These are phyloP conservation scores for Catalaphyllia jardinei DNA, from an alignment of 64 coral and sea anemone genomes.

Conservation along the genomic window DNA sequence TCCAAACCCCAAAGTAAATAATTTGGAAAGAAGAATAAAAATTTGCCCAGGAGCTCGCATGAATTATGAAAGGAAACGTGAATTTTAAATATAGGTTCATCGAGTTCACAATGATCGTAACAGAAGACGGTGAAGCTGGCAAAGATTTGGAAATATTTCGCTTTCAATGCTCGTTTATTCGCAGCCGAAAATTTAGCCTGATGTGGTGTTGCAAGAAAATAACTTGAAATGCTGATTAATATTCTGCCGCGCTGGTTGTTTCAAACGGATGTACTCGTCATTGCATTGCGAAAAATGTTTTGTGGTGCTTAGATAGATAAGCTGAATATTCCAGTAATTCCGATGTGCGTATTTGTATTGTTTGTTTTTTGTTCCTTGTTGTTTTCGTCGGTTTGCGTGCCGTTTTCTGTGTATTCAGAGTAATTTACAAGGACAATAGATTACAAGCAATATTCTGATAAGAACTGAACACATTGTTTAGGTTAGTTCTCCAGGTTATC, in stretches of 20 bases:
- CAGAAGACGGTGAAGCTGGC: background rate
- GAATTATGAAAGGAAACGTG: slow-evolving; percentile 17
- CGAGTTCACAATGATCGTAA: background rate
- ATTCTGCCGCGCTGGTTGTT: background rate
- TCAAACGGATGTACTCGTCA: too few relatives aligned
- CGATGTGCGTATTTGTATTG: background rate
- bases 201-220: background rate
- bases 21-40: background rate
- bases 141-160: background rate
- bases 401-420: background rate
- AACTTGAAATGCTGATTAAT: background rate
- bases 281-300: too few relatives aligned
- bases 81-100: background rate
- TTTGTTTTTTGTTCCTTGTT: background rate
- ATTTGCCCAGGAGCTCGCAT: background rate
- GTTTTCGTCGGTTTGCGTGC: background rate
- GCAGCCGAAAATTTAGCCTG: background rate
- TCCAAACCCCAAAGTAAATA: background rate
- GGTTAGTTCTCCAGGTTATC: background rate
- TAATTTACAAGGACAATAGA: background rate
- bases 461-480: background rate
- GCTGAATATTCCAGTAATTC: too few relatives aligned
- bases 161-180: background rate
- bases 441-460: background rate
- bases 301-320: background rate